Conservation (phyloP, 2,888 invertebrate species). For the Leptura quadrifasciata region DNA sequence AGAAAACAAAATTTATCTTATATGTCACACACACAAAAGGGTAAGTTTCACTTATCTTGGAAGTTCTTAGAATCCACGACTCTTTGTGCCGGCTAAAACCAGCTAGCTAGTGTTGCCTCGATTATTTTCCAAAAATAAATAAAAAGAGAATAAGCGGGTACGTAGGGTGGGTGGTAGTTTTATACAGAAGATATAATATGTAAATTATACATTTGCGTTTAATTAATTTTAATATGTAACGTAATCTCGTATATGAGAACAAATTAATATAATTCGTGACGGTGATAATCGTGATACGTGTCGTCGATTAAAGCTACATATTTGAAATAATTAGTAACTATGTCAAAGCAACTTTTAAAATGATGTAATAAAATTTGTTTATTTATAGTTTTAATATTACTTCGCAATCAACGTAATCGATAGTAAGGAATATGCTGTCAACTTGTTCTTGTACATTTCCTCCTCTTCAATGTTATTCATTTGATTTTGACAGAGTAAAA, state of each 20-base stretch:
- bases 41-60: too few species aligned
- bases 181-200: constrained; percentile 12
- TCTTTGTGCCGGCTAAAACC: too few species aligned
- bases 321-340: constrained; percentile 33
- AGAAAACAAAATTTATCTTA: too few species aligned
- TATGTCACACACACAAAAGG: too few species aligned
- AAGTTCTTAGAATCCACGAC: too few species aligned
- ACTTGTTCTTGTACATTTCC: constrained; percentile 40
- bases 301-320: constrained; percentile 32
- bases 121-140: too few species aligned
- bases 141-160: too few species aligned
- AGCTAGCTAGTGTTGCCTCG: too few species aligned
- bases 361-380: constrained; percentile 42
- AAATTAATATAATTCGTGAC: constrained; percentile 45
- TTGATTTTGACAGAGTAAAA: constrained; percentile 44
- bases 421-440: constrained; percentile 23
- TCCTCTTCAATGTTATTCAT: constrained; percentile 48
- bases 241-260: constrained; percentile 31
- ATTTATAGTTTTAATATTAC: constrained; percentile 26
- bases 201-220: constrained; percentile 19
- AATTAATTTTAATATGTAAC: constrained; percentile 26
- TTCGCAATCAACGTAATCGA: constrained; percentile 15
- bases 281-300: constrained; percentile 39
- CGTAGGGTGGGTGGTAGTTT: neutral
- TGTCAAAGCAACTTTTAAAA: constrained; percentile 39